These are phyloP conservation scores for Rousettus leschenaultii DNA, from an alignment of 2,113 vertebrate species.

Conservation along the genomic window DNA sequence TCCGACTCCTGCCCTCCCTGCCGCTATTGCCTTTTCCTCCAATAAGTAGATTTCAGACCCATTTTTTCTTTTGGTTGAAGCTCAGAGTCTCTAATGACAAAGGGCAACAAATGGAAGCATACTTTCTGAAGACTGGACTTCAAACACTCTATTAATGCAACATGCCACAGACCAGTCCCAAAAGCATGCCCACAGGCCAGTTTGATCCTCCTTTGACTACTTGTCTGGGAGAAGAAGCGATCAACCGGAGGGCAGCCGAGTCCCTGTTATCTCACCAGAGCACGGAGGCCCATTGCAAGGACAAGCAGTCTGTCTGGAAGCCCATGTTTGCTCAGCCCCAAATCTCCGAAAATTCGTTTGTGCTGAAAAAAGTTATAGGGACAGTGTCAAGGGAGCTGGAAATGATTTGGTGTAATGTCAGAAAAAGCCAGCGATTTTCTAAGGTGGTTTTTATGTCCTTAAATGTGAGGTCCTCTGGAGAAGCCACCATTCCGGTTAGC, in stretches of 20 bases:
- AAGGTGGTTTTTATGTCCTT: not conserved
- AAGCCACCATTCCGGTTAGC: not conserved
- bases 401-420: constrained; percentile 28
- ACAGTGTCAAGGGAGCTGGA: not conserved
- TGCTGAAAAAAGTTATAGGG: not conserved
- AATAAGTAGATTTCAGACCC: constrained; percentile 43
- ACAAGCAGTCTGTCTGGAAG: not conserved
- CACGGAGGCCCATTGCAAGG: constrained; percentile 37
- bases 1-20: not conserved
- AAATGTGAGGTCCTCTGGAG: not conserved
- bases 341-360: not conserved
- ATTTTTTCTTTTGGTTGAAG: not conserved
- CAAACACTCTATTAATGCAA: constrained; percentile 48
- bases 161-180: not conserved
- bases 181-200: not conserved
- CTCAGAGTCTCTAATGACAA: constrained; percentile 15
- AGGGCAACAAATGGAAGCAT: constrained; percentile 8
- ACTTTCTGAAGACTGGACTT: constrained; percentile 49
- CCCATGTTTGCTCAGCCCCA: not conserved
- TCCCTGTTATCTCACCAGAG: constrained; percentile 32
- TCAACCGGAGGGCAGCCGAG: constrained; percentile 19
- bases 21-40: not conserved
- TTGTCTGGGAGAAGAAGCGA: not conserved
- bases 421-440: constrained; percentile 23
- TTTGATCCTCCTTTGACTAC: constrained; percentile 23